These are phyloP conservation scores for Sarcophaga carnaria DNA, from an alignment of 2,888 invertebrate genomes.

Conservation along the genomic window DNA sequence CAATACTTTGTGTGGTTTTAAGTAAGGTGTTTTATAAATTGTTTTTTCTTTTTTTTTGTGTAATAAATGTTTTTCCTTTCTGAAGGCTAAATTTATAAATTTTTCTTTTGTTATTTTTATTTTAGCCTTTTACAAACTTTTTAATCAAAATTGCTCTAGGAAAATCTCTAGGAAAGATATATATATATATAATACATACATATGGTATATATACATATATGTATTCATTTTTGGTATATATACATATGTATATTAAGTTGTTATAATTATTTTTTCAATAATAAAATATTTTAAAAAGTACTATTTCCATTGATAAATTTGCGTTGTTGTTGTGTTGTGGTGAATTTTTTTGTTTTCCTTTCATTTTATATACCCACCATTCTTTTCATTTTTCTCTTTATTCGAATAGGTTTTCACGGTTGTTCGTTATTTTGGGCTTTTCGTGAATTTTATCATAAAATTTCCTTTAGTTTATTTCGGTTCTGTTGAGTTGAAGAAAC, in stretches of 20 bases:
- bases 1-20: constrained; percentile 45
- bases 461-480: constrained; percentile 80
- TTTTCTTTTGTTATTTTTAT: too few relatives aligned
- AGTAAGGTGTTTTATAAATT: constrained; percentile 67
- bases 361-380: constrained; percentile 36
- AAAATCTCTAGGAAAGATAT: too few relatives aligned
- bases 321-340: background rate
- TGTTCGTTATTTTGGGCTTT: constrained; percentile 38
- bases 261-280: too few relatives aligned
- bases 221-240: too few relatives aligned
- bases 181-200: too few relatives aligned
- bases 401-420: constrained; percentile 4
- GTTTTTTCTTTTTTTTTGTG: too few relatives aligned
- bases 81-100: too few relatives aligned
- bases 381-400: constrained; percentile 51
- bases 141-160: too few relatives aligned
- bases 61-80: too few relatives aligned
- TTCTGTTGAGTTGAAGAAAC: constrained; percentile 82
- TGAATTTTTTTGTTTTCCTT: constrained; percentile 15
- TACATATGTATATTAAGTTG: too few relatives aligned
- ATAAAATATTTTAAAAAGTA: background rate
- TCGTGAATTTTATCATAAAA: constrained; percentile 50
- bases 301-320: constrained; percentile 2
- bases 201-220: too few relatives aligned
- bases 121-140: too few relatives aligned